Base-by-base conservation (phyloP, 2,888 invertebrate genomes). In the Mimas tiliae region DNA sequence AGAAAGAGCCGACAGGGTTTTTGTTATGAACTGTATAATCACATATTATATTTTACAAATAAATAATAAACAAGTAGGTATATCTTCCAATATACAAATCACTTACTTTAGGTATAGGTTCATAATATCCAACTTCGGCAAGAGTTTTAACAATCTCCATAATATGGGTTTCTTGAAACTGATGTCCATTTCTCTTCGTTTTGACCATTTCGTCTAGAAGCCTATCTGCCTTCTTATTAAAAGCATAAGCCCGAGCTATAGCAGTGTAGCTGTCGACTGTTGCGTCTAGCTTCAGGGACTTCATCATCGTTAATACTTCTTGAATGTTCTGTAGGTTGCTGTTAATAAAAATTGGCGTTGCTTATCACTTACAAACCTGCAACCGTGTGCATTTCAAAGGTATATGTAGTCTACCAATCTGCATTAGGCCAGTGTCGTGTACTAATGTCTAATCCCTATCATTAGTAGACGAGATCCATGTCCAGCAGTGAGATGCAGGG, bases 221-320 rank as follows among this genome's bases (percentile, higher is more conserved):
- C 0, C 78, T 74, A 0, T 80, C 75, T 2, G 78, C 58, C 65
- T 93, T 83, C 3, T 88, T 90, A 66, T 94, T 94, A 78, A 87
- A 94, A 4, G 94, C 92, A 38, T 94, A 86, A 0, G 94, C 94
- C 65, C 89, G 86, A 0, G 94, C 86, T 47, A 94, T 79, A 6
- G 94, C 89, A 0, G 93, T 89, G 68, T 94, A 92, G 0, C 95
- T 95, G 47, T 91, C 90, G 3, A 85, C 69, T 19, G 93, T 92
- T 2, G 86, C 83, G 0, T 86, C 73, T 1, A 96, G 76, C 65
- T 94, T 94, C 0, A 95, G 89, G 0, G 94, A 93, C 62, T 85
- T 90, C 95, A 96, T 95, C 81, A 94, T 95, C 48, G 88, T 87
- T 6, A 95, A 74, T 0, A 95, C 93, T 67, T 92, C 85, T 73